Conservation (phyloP, 2,888 invertebrate species). For the Pteria penguin region DNA sequence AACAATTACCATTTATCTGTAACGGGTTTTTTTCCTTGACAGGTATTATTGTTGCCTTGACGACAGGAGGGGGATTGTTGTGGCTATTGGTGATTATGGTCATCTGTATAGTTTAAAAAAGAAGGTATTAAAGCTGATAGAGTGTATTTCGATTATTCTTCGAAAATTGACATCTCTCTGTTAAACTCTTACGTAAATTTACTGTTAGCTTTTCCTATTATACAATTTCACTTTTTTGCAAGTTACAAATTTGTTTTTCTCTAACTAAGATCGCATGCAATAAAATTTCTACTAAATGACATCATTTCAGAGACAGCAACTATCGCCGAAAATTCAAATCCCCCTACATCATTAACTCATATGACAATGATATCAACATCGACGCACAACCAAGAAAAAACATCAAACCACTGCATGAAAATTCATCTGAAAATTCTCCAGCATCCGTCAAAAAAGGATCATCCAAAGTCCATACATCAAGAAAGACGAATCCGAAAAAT, state of each 20-base stretch:
- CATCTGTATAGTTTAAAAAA: background rate
- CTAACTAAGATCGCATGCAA: too few species aligned
- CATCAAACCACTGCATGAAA: background rate
- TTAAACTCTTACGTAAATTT: too few species aligned
- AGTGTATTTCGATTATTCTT: too few species aligned
- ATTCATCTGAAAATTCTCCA: background rate
- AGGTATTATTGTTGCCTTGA: background rate
- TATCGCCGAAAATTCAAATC: conserved; percentile 12
- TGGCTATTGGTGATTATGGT: background rate
- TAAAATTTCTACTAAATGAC: too few species aligned
- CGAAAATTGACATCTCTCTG: too few species aligned
- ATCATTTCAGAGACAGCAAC: background rate
- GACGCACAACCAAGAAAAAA: background rate
- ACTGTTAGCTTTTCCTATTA: too few species aligned
- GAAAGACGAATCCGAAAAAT: background rate
- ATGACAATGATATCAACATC: conserved; percentile 20
- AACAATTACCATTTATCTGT: too few species aligned
- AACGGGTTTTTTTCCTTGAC: too few species aligned
- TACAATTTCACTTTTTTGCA: too few species aligned
- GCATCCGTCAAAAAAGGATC: background rate
- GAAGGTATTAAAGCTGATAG: too few species aligned
- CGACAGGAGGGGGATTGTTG: background rate
- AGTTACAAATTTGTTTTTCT: too few species aligned
- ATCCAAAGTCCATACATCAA: background rate
- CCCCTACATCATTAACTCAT: conserved; percentile 18